A percentile compares a stretch with the other conserved stretches of the same genome.
Conservation (phyloP, 2,888 invertebrate species). For the Helleia helle region DNA sequence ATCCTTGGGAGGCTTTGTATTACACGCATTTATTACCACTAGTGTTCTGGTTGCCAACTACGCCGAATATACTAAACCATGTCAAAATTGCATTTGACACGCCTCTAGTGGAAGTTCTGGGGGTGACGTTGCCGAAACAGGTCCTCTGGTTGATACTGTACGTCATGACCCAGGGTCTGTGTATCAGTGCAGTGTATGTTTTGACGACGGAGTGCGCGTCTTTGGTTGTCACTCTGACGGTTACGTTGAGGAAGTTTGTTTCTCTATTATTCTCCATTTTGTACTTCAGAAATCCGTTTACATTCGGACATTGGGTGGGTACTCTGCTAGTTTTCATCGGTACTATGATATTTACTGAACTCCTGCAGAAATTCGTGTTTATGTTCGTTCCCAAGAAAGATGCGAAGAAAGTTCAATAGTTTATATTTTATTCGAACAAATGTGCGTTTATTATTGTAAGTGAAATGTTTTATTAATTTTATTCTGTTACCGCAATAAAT, state of each 20-base stretch:
- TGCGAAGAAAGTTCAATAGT: conserved; percentile 44
- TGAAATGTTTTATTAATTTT: too few species aligned
- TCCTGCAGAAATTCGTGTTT: conserved; percentile 69
- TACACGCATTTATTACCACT: conserved; percentile 93
- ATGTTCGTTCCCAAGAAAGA: conserved; percentile 40
- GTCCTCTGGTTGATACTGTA: conserved; percentile 87
- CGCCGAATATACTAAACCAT: conserved; percentile 85
- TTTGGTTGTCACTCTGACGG: conserved; percentile 94
- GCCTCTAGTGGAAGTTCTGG: conserved; percentile 75
- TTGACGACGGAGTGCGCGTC: conserved; percentile 96
- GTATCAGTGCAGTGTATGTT: conserved; percentile 95
- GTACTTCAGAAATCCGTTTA: conserved; percentile 96
- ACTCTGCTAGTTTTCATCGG: conserved; percentile 93
- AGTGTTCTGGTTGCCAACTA: conserved; percentile 89
- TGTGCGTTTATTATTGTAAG: too few species aligned
- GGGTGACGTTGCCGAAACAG: conserved; percentile 79
- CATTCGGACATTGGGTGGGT: conserved; percentile 91
- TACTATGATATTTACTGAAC: conserved; percentile 92
- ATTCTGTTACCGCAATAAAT: too few species aligned
- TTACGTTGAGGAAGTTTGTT: conserved; percentile 95
- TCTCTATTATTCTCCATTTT: conserved; percentile 96
- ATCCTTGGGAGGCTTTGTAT: conserved; percentile 90
- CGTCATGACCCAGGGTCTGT: conserved; percentile 90
- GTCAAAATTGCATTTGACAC: conserved; percentile 81
- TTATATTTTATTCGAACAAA: conserved; percentile 12